Evolutionary conservation across 2,797 vertebrate species (phyloP).

Genomic region (Phataginus tetradactyla): DNA sequence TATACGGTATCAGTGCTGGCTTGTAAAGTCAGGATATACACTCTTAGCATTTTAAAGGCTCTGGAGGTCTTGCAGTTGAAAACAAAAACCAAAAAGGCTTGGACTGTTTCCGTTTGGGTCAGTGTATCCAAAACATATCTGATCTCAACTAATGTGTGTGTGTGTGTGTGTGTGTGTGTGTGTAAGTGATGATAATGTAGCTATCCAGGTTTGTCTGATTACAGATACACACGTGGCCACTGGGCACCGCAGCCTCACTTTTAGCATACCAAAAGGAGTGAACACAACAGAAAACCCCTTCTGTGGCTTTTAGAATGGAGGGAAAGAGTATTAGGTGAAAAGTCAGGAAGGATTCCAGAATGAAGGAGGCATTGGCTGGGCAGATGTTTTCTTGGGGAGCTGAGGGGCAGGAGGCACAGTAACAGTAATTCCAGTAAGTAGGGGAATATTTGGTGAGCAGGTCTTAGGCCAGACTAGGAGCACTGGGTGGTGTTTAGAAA

Average conservation of each 20-base stretch:
- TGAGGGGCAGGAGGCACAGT: accelerated
- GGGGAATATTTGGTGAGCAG: background rate
- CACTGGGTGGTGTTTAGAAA: background rate
- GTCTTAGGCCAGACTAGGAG: background rate
- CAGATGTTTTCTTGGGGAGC: background rate
- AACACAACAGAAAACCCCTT: background rate
- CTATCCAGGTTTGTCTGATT: background rate
- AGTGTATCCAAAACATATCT: background rate
- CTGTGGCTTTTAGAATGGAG: background rate
- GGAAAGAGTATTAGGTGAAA: background rate
- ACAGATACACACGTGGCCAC: background rate
- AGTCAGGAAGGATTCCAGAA: background rate
- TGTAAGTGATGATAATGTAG: background rate
- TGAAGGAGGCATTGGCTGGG: background rate
- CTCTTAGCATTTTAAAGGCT: background rate
- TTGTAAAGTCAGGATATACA: background rate
- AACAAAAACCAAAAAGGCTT: background rate
- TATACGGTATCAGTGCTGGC: background rate
- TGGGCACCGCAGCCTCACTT: background rate
- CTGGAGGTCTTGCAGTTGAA: constrained; percentile 44
- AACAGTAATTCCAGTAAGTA: background rate
- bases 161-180: background rate
- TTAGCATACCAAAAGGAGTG: background rate
- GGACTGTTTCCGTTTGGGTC: constrained; percentile 12
- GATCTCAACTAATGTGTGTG: background rate